These are phyloP conservation scores for Drosophila borealis DNA, from an alignment of 2,888 invertebrate genomes.

Conservation along the genomic window DNA sequence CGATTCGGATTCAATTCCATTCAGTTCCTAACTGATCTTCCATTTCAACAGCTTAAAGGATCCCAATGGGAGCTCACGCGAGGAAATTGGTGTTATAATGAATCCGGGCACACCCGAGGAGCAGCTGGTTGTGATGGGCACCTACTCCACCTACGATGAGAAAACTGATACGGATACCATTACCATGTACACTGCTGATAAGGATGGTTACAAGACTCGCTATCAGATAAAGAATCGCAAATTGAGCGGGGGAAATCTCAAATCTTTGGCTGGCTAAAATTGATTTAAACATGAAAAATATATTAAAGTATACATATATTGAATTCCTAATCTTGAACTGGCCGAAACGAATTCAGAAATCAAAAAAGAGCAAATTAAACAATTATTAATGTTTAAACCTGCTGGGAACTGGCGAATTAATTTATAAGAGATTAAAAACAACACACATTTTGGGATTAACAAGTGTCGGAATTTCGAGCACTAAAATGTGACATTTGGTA, in stretches of 20 bases:
- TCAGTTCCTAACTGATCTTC: not conserved
- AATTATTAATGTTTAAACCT: too few relatives aligned
- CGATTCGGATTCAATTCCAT: not conserved
- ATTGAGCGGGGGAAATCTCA: constrained; percentile 69
- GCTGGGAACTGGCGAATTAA: too few relatives aligned
- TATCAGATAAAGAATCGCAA: constrained; percentile 81
- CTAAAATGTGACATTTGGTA: not conserved
- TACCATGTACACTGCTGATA: constrained; percentile 84
- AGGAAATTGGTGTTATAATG: constrained; percentile 83
- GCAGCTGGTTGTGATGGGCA: constrained; percentile 83
- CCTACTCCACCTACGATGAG: constrained; percentile 77
- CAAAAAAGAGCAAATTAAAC: not conserved
- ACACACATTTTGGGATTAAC: not conserved
- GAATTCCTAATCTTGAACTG: not conserved
- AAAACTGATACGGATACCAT: constrained; percentile 80
- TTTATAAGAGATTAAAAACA: too few relatives aligned
- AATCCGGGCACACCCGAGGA: constrained; percentile 83
- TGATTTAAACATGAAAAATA: not conserved
- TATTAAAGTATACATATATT: too few relatives aligned
- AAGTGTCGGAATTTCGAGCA: not conserved
- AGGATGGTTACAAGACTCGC: constrained; percentile 83
- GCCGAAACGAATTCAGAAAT: not conserved
- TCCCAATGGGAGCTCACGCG: constrained; percentile 82
- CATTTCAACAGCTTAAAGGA: constrained; percentile 69
- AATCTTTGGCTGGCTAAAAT: constrained; percentile 76